Base-by-base conservation (phyloP, 2,113 vertebrate genomes). In the Triplophysa dalaica region DNA sequence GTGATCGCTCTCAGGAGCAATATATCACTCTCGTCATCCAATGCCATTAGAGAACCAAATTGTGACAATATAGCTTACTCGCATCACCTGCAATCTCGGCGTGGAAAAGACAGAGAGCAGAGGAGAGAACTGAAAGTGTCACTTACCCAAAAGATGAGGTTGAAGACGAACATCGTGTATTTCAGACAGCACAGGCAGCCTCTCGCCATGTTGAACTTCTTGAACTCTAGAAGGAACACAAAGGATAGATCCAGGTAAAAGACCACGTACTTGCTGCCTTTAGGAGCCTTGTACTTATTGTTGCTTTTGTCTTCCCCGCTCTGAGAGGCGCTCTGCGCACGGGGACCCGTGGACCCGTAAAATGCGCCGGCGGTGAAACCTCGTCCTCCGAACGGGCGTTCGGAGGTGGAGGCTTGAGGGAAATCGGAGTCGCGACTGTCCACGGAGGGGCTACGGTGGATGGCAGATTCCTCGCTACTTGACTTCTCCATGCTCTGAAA, bases 161-260 rank as follows among this genome's bases (percentile, higher is more conserved):
- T 99, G 94, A 99, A 99, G 92, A 98, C 89, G 93, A 99, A 99
- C 98, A 99, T 98, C 94, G 94, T 91, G 90, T 99, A 99, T 92
- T 99, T 99, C 93, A 99, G 92, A 91, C 96, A 98, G 95, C 97
- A 99, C 83, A 99, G 93, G 90, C 97, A 98, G 92, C 97, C 97
- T 87, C 96, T 92, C 84, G 97, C 97, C 98, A 99, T 99, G 96
- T 97, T 98, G 96, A 95, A 99, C 97, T 97, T 98, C 95, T 98
- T 98, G 94, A 99, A 99, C 92, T 99, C 98, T 99, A 99, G 91
- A 92, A 99, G 97, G 94, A 99, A 99, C 94, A 99, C 97, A 98
- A 99, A 98, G 85, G 98, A 99, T 93, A 99, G 93, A 94, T 99
- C 98, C 96, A 99, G 95, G 92, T 99, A 99, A 99, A 99, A 99